phyloP scores from a whole-genome alignment of 92 coral and sea anemone genomes.

The Nematostella vectensis region DNA sequence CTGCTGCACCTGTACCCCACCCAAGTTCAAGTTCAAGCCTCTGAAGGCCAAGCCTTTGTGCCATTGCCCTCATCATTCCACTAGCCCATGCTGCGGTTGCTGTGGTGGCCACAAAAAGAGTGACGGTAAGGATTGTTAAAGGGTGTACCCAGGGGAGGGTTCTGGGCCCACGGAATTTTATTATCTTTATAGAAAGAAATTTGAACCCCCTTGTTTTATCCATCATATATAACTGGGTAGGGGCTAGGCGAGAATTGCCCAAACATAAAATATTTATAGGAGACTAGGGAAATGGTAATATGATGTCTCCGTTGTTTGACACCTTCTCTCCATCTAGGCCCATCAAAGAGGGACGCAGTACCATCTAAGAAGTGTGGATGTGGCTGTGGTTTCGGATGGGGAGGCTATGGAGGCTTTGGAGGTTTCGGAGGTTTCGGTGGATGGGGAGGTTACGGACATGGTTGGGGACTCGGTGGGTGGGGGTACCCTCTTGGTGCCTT shows the following conservation, averaged over 20 bases:
- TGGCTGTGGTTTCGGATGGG: slow-evolving; percentile 45
- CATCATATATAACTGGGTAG: no score
- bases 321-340: slow-evolving; percentile 1
- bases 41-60: slow-evolving; percentile 82
- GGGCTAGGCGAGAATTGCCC: no score
- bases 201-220: no score
- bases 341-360: neutral
- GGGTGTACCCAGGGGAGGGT: no score
- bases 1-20: slow-evolving; percentile 89
- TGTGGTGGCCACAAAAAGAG: slow-evolving; percentile 12
- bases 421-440: slow-evolving; percentile 36
- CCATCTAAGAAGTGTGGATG: slow-evolving; percentile 19
- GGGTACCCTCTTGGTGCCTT: slow-evolving; percentile 4
- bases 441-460: slow-evolving; percentile 38
- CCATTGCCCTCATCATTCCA: slow-evolving; percentile 60
- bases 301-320: no score
- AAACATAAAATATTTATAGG: no score
- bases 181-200: no score
- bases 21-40: slow-evolving; percentile 77
- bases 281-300: no score
- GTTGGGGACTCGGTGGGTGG: slow-evolving; percentile 34
- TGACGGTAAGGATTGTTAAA: no score
- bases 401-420: slow-evolving; percentile 24
- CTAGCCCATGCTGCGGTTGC: slow-evolving; percentile 29
- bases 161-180: no score